Evolutionary conservation across 2,888 invertebrate species (phyloP), one percentile per base, ranked within the genome.

Genomic region (Limnephilus rhombicus): DNA sequence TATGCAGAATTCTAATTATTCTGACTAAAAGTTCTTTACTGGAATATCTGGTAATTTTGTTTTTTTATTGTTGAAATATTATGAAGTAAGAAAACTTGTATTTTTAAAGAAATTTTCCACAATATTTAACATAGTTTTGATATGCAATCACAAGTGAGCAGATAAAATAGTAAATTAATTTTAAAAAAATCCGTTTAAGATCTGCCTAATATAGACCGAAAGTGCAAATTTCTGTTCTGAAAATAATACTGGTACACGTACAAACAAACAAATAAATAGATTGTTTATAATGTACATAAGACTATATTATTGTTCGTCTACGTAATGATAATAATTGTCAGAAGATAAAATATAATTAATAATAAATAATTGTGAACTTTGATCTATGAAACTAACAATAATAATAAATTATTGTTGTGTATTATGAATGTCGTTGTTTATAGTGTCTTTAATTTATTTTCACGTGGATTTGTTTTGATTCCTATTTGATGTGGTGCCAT

Each of bases 181-280:
- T 68, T 68, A n/a, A 9, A 7, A 24, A 68, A 68, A 68, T 68
- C 68, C 24, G 68, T 68, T 68, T 24, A 68, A 68, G 24, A 24
- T 24, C 68, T 68, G 68, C 24, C 68, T 83, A 83, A 34, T 83
- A 18, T 37, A 18, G 83, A 86, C 86, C 86, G 37, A 45, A 29
- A 90, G 90, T 85, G 68, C 90, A 90, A 90, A 90, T 90, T 90
- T 90, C 68, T 90, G 90, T 85, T 81, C 29, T 85, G 90, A 34
- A 90, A 85, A 90, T 85, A 68, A 68, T 68, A 90, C 80, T 68
- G 85, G 53, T 85, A 90, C 80, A 34, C 53, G 90, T 90, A 90
- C 90, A 90, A 85, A 87, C n/a, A 45, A 18, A 87, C 31, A 49
- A 53, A 68, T 68, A 68, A 7, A 87, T 86, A 86, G 45, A 68